A percentile compares a stretch with the other conserved stretches of the same genome.
These are phyloP conservation scores for Ophioninae sp. DNA, from an alignment of 2,888 invertebrate genomes.

Conservation along the genomic window DNA sequence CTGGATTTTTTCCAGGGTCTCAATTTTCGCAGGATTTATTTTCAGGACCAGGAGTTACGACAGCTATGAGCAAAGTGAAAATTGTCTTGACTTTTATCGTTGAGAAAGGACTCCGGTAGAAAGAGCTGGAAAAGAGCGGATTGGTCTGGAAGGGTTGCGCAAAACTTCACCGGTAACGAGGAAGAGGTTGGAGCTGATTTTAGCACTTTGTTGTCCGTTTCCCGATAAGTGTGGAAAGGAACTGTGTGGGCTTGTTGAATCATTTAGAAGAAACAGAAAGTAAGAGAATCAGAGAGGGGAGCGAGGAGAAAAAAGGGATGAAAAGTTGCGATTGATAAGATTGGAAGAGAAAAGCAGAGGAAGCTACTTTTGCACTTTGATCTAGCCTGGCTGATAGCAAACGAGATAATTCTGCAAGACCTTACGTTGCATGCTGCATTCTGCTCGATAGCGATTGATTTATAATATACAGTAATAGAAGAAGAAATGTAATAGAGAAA, in stretches of 20 bases:
- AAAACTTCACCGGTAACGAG: conserved; percentile 19
- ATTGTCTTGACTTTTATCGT: too few relatives aligned
- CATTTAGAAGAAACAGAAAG: conserved; percentile 28
- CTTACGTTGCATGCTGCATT: background rate
- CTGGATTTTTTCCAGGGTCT: too few relatives aligned
- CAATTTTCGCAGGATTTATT: too few relatives aligned
- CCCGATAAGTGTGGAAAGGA: conserved; percentile 70
- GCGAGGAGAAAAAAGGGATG: conserved; percentile 23
- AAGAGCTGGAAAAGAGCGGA: too few relatives aligned
- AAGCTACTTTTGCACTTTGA: conserved; percentile 26
- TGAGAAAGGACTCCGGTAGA: background rate
- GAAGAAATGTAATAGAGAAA: background rate
- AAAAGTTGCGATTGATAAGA: conserved; percentile 28
- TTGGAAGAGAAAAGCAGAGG: conserved; percentile 45
- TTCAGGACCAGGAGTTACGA: too few relatives aligned
- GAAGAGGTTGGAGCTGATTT: conserved; percentile 51
- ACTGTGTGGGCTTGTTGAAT: conserved; percentile 67
- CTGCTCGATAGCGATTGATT: background rate
- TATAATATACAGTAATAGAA: background rate
- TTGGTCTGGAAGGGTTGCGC: too few relatives aligned
- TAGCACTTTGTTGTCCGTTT: conserved; percentile 57
- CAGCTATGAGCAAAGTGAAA: too few relatives aligned
- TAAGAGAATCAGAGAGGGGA: conserved; percentile 27
- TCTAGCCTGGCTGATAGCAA: background rate
- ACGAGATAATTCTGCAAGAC: conserved; percentile 2